Base-by-base conservation (phyloP, 2,888 invertebrate species). In the Yponomeuta evonymella region DNA sequence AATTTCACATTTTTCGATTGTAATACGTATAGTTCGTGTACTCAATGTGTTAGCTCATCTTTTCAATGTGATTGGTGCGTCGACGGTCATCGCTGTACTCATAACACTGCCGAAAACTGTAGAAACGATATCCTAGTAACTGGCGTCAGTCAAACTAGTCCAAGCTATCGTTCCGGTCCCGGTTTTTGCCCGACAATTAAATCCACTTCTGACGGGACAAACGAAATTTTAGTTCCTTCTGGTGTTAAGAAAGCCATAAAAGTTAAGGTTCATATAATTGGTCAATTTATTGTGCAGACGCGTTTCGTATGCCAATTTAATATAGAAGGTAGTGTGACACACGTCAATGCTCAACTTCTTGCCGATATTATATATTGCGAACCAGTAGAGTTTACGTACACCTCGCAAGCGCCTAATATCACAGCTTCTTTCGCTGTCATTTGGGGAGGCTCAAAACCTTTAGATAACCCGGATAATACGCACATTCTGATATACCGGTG, bases 31-130 rank as follows among this genome's bases (percentile, higher is more conserved):
- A 96, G 96, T 79, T 98, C 98, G 73, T 99, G 99, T 88, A 98
- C 98, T 10, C 96, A 97, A 80, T 99, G 99, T 90, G 98, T 99
- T 23, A 97, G 97, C 70, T 98, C 98, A 29, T 96, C 96, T 71
- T 99, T 98, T 85, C 98, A 98, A 0, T 99, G 99, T 86, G 98
- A 99, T 86, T 98, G 99, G 99, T 99, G 99, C 87, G 98, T 98
- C 36, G 97, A 98, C 83, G 97, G 97, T 12, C 98, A 98, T 88
- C 94, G 97, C 71, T 99, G 99, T 87, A 98, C 98, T 0, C 98
- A 98, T 81, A 97, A 98, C 83, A 97, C 98, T 0, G 98, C 98
- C 10, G 97, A 98, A 88, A 97, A 98, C 86, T 99, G 98, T 86
- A 94, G 97, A 73, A 97, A 98, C 85, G 98, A 98, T 85, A 97